Base-by-base conservation (phyloP, 2,113 vertebrate species). In the Sapayoa aenigma region DNA sequence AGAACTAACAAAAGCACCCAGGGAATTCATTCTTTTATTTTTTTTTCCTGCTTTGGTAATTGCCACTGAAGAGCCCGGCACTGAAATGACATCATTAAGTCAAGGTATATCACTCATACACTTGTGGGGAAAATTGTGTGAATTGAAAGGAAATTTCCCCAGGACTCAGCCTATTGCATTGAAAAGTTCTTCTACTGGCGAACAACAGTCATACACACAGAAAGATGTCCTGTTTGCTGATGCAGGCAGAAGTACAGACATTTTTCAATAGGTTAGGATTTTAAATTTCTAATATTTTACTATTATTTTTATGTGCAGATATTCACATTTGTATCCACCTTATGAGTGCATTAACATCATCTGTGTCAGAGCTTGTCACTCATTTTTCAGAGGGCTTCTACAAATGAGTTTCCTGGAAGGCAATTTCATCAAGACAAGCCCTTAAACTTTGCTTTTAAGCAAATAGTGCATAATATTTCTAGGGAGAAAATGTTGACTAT, bases 31-130 rank as follows among this genome's bases (percentile, higher is more conserved):
- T 93, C 25, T 90, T 92, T 89, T 80, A 30, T 72, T 73, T 50
- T 49, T 53, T 60, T 23, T 23, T 1, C 9, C 8, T 60, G 35
- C 39, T 56, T 88, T 41, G 5, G 81, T 97, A 97, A 97, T 92
- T 97, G 89, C 75, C 3, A 18, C 65, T 84, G 90, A 95, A 95
- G 77, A 95, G 78, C 53, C 74, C 80, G 84, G 88, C 60, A 74
- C 73, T 84, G 75, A 94, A 95, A 96, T 93, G 83, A 68, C 92
- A 97, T 94, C 31, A 84, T 95, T 96, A 96, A 94, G 52, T 90
- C 87, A 94, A 90, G 84, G 84, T 92, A 89, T 94, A 74, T 95
- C 85, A 87, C 79, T 94, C 31, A 9, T 85, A 85, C 47, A 78
- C 91, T 95, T 93, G 28, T 58, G 42, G 62, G 73, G 44, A 92